These are phyloP conservation scores for Coryphaenoides rupestris DNA, from an alignment of 2,113 vertebrate genomes.

Conservation along the genomic window DNA sequence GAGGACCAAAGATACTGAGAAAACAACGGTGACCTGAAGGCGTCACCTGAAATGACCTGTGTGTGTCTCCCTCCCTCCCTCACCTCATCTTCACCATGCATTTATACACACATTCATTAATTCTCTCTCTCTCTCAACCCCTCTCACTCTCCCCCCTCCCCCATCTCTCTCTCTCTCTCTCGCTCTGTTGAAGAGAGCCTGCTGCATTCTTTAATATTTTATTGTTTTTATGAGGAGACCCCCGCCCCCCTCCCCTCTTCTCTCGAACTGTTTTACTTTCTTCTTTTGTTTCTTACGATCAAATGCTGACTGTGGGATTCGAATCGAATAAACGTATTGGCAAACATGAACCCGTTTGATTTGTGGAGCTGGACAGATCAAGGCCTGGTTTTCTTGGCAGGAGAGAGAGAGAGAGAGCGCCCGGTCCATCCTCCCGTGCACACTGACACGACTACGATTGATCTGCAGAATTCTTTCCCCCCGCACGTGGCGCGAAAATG, in stretches of 20 bases:
- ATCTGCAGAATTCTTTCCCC: too few relatives aligned
- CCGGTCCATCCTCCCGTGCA: too few relatives aligned
- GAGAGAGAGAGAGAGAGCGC: too few relatives aligned
- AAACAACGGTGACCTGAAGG: not conserved
- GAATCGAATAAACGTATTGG: too few relatives aligned
- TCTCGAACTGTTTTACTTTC: not conserved
- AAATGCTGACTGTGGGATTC: not conserved
- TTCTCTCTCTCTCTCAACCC: not conserved
- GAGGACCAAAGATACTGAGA: too few relatives aligned
- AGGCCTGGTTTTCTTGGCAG: too few relatives aligned
- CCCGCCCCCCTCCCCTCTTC: not conserved
- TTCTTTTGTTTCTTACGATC: not conserved
- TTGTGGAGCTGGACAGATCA: too few relatives aligned
- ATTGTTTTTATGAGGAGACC: too few relatives aligned
- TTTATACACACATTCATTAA: not conserved
- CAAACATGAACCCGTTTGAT: too few relatives aligned
- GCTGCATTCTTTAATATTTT: not conserved
- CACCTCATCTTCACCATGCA: not conserved
- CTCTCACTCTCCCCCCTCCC: not conserved
- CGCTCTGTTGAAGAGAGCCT: not conserved
- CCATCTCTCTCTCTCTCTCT: not conserved
- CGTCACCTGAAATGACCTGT: not conserved
- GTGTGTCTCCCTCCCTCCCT: not conserved
- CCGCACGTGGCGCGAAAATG: too few relatives aligned
- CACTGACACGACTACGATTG: too few relatives aligned